Conservation (phyloP, 2,113 vertebrate species). For the Atherinomorus stipes region DNA sequence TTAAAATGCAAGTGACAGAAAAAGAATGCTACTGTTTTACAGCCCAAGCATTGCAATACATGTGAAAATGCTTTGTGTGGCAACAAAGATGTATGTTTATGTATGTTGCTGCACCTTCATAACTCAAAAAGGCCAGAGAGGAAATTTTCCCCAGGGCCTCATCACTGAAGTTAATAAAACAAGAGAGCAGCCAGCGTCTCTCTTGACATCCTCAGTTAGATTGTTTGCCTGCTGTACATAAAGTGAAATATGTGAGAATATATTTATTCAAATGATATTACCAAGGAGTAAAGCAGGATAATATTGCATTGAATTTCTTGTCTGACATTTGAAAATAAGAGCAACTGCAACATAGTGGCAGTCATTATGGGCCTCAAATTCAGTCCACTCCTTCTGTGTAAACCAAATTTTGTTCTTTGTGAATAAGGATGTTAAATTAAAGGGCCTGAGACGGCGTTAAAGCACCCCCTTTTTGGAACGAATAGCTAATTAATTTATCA, state of each 20-base stretch:
- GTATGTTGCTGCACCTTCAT: background rate
- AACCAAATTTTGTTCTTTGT: background rate
- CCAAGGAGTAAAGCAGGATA: background rate
- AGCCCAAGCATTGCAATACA: too few species aligned
- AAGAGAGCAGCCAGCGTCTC: conserved; percentile 7
- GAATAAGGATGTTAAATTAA: background rate
- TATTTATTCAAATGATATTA: background rate
- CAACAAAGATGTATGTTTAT: background rate
- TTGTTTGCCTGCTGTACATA: background rate
- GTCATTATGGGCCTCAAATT: background rate
- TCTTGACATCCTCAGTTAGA: conserved; percentile 25
- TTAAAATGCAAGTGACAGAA: too few species aligned
- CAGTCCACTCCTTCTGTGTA: background rate
- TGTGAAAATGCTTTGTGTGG: background rate
- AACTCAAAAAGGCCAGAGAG: background rate
- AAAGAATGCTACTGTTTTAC: too few species aligned
- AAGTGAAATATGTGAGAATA: conserved; percentile 7
- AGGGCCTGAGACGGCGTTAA: background rate
- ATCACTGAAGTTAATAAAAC: conserved; percentile 10
- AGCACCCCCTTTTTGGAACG: background rate
- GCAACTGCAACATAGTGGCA: background rate
- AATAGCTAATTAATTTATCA: background rate
- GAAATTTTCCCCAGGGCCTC: conserved; percentile 1
- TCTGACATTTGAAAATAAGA: background rate
- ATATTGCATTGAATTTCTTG: background rate